Percentiles rank a stretch among this genome's conserved stretches.
Conservation (phyloP, 2,113 vertebrate species). For the Brachypteracias leptosomus region DNA sequence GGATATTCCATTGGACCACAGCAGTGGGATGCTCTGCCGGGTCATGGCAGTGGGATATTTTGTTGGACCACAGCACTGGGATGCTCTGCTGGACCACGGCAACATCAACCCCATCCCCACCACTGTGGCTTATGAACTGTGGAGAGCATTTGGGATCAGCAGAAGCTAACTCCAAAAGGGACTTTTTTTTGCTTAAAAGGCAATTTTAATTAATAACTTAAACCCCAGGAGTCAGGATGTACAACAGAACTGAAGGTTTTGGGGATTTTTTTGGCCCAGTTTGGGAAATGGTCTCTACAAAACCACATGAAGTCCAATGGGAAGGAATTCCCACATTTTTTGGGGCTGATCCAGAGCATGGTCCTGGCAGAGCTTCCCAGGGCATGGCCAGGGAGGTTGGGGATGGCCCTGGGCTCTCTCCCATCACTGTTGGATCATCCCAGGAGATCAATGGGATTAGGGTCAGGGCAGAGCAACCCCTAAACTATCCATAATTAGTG, state of each 20-base stretch:
- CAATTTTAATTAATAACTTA: not conserved
- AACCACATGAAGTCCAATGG: accelerated
- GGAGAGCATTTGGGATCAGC: not conserved
- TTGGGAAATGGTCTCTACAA: not conserved
- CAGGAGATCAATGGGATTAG: accelerated
- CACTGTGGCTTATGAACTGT: not conserved
- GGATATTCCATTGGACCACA: accelerated
- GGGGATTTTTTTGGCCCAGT: not conserved
- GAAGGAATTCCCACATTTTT: not conserved
- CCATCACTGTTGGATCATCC: not conserved
- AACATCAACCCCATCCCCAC: not conserved
- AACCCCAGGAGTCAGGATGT: not conserved
- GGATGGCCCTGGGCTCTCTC: not conserved
- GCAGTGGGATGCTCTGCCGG: not conserved
- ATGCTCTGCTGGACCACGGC: not conserved
- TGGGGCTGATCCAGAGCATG: accelerated
- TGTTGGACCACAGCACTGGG: not conserved
- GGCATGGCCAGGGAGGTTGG: not conserved
- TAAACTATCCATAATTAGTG: accelerated
- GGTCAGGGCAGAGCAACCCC: not conserved
- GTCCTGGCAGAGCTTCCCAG: not conserved
- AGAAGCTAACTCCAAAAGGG: not conserved
- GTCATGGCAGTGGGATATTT: not conserved
- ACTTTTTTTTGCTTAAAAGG: not conserved
- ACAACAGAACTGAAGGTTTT: not conserved